Evolutionary conservation across 64 coral and sea anemone species (phyloP), one percentile per base, ranked within the genome.

Genomic region (Catalaphyllia jardinei): DNA sequence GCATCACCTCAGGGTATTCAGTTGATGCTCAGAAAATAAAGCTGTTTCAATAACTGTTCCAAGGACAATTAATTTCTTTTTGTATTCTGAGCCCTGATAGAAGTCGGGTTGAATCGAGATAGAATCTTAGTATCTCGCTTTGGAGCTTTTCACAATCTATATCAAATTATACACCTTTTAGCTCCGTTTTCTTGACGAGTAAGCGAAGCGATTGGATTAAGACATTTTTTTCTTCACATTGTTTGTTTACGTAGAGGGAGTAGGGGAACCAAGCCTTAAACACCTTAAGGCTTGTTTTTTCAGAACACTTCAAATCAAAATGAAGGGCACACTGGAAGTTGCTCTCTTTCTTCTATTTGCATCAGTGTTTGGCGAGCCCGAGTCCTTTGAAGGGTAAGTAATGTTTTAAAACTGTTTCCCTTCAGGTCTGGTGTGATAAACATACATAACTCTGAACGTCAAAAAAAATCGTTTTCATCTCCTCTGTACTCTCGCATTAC

Each of bases 361-460:
- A 46, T 22, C 39, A 10, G 81, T 71, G 69, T 85, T 71, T 14
- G 20, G 61, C 61, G 81, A 85, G 3, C 62, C 29, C 15, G 62
- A 85, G 2, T 51, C 81, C 12, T 85, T 50, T 29, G 62, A 71
- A 85, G 81, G 81, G 81, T 85, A 52, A 71, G 81, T 85, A 16
- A 46, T 50, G 8, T 77, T 50, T 22, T 24, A 69, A 27, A 69
- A 27, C 20, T 25, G 8, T 69, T 69, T 69, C 20, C 20, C 22
- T 22, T 27, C 22, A 10, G 2, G 6, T n/a, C 65, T 25, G 22
- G 1, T 25, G 20, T 11, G 10, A 25, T 10, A 27, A 0, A 12
- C 54, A 16, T 57, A 46, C 7, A 46, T 65, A 9, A n/a, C n/a
- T 69, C n/a, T 67, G 20, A 69, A 8, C 22, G 27, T 1, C 1